Conservation (phyloP, 2,113 vertebrate genomes). For the Pollachius pollachius region DNA sequence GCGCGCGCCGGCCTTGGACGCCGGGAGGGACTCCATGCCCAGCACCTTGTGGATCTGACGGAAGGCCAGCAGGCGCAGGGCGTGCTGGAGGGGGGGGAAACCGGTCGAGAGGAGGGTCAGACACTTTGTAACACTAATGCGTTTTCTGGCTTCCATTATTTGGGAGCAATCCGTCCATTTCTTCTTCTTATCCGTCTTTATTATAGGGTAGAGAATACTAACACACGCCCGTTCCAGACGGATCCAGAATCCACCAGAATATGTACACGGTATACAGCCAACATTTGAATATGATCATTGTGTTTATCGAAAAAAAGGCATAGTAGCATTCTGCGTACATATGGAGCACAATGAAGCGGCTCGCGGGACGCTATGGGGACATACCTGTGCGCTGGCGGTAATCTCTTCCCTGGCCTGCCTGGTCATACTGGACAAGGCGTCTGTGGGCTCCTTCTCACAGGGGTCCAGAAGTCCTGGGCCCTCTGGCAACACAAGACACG, state of each 20-base stretch:
- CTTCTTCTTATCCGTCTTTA: no score
- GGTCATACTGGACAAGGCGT: constrained; percentile 67
- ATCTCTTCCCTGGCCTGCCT: constrained; percentile 76
- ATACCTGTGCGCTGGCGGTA: constrained; percentile 77
- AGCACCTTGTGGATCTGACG: constrained; percentile 75
- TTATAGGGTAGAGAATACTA: no score
- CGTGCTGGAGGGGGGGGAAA: constrained; percentile 56
- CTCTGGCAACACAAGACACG: constrained; percentile 54
- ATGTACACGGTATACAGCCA: no score
- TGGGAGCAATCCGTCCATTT: no score
- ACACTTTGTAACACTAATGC: no score
- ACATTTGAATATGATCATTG: no score
- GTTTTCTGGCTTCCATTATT: no score
- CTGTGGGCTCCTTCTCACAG: constrained; percentile 76
- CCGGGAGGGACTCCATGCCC: constrained; percentile 68
- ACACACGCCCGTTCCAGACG: no score
- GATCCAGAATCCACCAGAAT: no score
- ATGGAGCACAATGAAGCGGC: no score
- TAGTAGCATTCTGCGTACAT: no score
- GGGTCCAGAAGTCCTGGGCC: constrained; percentile 81
- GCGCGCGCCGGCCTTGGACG: constrained; percentile 54
- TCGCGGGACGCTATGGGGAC: background rate
- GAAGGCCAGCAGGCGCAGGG: constrained; percentile 77
- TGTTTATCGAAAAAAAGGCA: no score
- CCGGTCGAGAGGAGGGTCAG: background rate